phyloP scores from a whole-genome alignment of 2,113 vertebrate species.

The Sinocyclocheilus anshuiensis region DNA sequence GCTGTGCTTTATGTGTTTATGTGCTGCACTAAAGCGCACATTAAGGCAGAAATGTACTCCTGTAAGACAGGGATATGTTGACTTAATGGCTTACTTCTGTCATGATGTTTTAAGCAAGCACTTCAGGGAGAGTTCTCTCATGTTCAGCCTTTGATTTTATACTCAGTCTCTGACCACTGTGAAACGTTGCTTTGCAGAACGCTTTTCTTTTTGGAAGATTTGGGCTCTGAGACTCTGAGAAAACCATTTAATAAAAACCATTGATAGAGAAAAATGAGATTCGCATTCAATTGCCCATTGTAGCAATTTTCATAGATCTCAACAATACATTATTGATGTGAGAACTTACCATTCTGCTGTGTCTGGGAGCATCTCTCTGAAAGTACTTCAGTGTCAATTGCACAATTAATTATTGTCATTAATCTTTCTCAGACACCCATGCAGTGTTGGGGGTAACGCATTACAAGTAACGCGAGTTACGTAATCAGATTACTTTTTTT shows the following conservation, averaged over 20 bases:
- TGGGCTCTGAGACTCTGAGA: neutral
- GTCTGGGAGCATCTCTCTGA: neutral
- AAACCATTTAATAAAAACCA: neutral
- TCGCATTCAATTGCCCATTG: neutral
- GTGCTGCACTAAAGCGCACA: neutral
- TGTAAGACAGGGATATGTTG: neutral
- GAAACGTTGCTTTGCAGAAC: neutral
- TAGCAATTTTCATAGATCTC: neutral
- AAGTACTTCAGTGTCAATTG: neutral
- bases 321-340: neutral
- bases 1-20: conserved; percentile 13
- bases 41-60: neutral
- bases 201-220: neutral
- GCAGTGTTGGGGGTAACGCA: too few species aligned
- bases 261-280: neutral
- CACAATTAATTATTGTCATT: neutral
- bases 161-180: neutral
- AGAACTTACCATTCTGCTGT: neutral
- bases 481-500: too few species aligned
- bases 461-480: too few species aligned
- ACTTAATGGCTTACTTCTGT: neutral
- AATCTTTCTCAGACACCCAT: neutral
- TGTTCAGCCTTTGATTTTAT: neutral
- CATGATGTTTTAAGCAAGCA: neutral
- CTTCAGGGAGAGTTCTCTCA: neutral